Conservation (phyloP, 1,140 invertebrate genomes). For the Drosophila watanabei region DNA sequence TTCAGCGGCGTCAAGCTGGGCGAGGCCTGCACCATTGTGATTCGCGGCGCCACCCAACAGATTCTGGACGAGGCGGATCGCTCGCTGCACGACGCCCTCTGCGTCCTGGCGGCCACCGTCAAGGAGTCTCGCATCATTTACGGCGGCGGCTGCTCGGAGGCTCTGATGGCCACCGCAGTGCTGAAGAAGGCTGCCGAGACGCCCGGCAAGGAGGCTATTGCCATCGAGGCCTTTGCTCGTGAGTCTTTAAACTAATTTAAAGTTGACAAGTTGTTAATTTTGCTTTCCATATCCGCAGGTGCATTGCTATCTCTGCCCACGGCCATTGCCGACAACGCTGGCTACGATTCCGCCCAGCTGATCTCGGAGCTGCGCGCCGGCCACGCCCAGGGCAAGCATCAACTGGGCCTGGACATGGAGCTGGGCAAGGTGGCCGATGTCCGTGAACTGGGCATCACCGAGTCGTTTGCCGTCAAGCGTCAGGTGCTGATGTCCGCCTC, state of each 20-base stretch:
- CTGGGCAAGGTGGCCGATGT: conserved; percentile 94
- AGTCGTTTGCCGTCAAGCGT: conserved; percentile 98
- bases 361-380: conserved; percentile 95
- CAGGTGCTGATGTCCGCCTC: conserved; percentile 97
- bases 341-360: conserved; percentile 98
- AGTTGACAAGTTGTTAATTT: not conserved
- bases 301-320: conserved; percentile 96
- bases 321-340: conserved; percentile 99
- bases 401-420: conserved; percentile 97
- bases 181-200: conserved; percentile 93
- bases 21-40: conserved; percentile 98
- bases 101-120: conserved; percentile 98
- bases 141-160: conserved; percentile 97
- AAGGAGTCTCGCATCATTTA: conserved; percentile 96
- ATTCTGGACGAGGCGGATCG: conserved; percentile 99
- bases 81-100: conserved; percentile 99
- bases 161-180: conserved; percentile 98
- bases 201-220: conserved; percentile 98
- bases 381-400: conserved; percentile 92
- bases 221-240: conserved; percentile 97
- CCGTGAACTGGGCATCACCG: conserved; percentile 95
- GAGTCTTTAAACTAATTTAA: conserved; percentile 35
- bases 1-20: conserved; percentile 98
- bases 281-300: conserved; percentile 70
- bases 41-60: conserved; percentile 99